Evolutionary conservation across 2,888 invertebrate species (phyloP), one percentile per base, ranked within the genome.

Genomic region (Ypsolopha scabrella): DNA sequence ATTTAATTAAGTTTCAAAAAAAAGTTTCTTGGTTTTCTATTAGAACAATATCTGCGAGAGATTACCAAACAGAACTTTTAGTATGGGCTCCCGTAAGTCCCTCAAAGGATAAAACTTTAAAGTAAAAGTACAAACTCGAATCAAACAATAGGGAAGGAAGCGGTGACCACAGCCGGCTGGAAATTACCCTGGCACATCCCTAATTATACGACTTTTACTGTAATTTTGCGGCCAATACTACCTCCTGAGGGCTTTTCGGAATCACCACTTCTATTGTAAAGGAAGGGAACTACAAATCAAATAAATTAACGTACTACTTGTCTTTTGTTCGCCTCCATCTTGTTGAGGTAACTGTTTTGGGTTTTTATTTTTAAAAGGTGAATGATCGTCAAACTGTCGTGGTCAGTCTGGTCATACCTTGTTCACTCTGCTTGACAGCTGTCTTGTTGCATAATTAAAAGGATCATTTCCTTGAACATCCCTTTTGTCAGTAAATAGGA

Each of bases 91-190:
- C 14, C 14, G 24, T 43, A 13, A 11, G 6, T 43, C 43, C 14
- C 14, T 43, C 43, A 24, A 9, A 9, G 43, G 4, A 2, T 24
- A 24, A 24, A 24, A 24, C 24, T 24, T 43, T 43, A 14, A 43
- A 43, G 43, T 11, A 67, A 60, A 61, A 61, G 54, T 59, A 24
- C 24, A 24, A 24, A 24, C 24, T 24, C 24, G 24, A 24, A 58
- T 47, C 56, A 58, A 72, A 85, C 85, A 85, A 85, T 80, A 65
- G 75, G 75, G 71, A 76, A 83, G 85, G 85, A 83, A 85, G 75
- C 67, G 58, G 63, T 62, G 66, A 82, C 85, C 83, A 72, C 85
- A 83, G 78, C 70, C 68, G 60, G 2, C 36, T 67, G 62, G 62
- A 71, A 83, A 82, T 79, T 77, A 72, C 69, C 63, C 56, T 60